Percentiles rank a stretch among this genome's conserved stretches.
phyloP scores from a whole-genome alignment of 2,888 invertebrate species.

The Steinernema scapterisci region DNA sequence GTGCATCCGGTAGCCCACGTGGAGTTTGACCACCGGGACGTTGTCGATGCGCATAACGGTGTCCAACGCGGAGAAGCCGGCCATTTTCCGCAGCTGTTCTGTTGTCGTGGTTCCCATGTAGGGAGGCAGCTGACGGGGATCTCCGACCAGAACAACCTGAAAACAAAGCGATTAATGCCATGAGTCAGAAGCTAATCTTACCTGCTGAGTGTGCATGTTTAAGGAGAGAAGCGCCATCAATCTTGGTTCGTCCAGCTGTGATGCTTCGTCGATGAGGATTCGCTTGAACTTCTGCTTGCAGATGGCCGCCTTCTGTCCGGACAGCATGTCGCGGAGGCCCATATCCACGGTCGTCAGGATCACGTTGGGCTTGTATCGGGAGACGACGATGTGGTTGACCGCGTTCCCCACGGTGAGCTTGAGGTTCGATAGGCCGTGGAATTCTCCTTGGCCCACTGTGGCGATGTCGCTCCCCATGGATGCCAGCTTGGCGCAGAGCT shows the following conservation, averaged over 20 bases:
- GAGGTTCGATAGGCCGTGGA: not conserved
- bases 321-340: constrained; percentile 13
- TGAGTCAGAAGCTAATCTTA: not conserved
- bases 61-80: not conserved
- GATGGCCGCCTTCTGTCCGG: not conserved
- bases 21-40: not conserved
- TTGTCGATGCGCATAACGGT: not conserved
- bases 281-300: constrained; percentile 4
- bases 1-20: constrained; percentile 18
- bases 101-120: not conserved
- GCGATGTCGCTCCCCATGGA: not conserved
- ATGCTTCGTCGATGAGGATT: constrained; percentile 18
- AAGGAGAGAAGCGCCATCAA: not conserved
- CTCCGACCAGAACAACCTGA: constrained; percentile 3
- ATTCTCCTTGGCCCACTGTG: not conserved
- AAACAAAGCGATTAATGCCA: not conserved
- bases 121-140: constrained; percentile 9
- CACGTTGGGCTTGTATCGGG: constrained; percentile 13
- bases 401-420: not conserved
- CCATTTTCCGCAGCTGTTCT: not conserved
- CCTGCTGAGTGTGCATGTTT: not conserved
- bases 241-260: constrained; percentile 1
- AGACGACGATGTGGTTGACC: not conserved
- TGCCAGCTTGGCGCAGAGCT: not conserved
- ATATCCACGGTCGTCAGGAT: constrained; percentile 18